phyloP scores from a whole-genome alignment of 2,113 vertebrate species.

The Corapipo altera region DNA sequence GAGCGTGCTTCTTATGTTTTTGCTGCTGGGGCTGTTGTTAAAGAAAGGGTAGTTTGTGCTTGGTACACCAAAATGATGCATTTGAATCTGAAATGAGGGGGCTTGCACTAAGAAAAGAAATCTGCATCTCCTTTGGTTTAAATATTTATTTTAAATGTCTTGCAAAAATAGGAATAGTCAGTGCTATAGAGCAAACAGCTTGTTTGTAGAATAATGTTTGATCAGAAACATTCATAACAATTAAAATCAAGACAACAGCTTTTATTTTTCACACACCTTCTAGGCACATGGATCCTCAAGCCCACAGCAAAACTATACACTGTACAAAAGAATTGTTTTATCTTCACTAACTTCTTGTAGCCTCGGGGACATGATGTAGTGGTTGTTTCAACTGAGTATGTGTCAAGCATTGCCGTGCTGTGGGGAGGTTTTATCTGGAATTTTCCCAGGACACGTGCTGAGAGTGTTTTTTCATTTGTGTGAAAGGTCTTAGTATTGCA shows the following conservation, averaged over 20 bases:
- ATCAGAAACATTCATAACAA: neutral
- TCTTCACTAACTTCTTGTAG: neutral
- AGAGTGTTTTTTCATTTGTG: neutral
- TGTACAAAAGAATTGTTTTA: neutral
- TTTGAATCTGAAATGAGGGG: neutral
- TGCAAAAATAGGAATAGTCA: neutral
- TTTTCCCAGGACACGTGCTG: neutral
- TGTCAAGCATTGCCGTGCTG: neutral
- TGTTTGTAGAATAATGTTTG: neutral
- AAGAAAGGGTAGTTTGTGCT: neutral
- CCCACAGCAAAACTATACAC: neutral
- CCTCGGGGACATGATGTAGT: neutral
- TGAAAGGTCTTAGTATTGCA: neutral
- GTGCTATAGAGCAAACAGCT: neutral
- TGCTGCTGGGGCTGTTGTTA: neutral
- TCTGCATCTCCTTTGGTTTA: neutral
- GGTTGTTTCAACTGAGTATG: neutral
- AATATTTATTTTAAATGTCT: neutral
- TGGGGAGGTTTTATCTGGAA: neutral
- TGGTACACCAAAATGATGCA: neutral
- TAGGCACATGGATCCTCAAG: neutral
- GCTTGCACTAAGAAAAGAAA: neutral
- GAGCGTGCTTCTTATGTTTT: slow-evolving; percentile 1
- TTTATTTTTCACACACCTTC: neutral
- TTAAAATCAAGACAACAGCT: neutral